Percentiles rank a stretch among this genome's conserved stretches.
Conservation (phyloP, 2,797 vertebrate genomes). For the Masticophis lateralis region DNA sequence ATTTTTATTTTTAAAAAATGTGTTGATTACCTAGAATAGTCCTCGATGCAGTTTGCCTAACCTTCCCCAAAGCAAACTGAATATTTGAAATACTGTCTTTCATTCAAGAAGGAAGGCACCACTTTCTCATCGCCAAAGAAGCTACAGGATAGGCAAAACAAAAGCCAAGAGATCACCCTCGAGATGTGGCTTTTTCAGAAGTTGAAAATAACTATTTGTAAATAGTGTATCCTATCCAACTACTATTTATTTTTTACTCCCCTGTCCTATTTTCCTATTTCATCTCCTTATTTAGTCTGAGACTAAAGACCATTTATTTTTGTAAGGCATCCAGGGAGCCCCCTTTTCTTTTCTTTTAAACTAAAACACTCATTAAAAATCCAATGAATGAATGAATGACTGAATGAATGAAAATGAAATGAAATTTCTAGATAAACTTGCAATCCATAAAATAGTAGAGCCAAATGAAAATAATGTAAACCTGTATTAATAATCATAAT, state of each 20-base stretch:
- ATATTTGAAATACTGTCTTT: neutral
- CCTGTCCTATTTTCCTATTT: neutral
- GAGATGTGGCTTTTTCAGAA: neutral
- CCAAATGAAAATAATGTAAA: neutral
- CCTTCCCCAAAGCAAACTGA: neutral
- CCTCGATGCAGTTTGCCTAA: neutral
- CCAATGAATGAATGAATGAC: neutral
- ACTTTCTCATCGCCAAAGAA: neutral
- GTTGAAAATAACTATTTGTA: neutral
- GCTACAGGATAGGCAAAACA: rapidly evolving
- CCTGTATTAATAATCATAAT: neutral
- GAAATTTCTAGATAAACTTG: neutral
- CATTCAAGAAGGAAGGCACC: neutral
- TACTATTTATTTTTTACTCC: neutral
- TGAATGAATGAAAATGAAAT: neutral
- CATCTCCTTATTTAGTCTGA: neutral
- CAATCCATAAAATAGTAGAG: neutral
- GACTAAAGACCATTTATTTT: neutral
- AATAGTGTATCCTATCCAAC: neutral
- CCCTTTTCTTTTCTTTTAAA: neutral
- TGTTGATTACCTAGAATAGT: neutral
- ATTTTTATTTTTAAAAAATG: neutral
- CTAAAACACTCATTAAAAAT: neutral
- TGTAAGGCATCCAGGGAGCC: neutral
- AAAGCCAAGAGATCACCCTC: neutral